Base-by-base conservation (phyloP, 2,797 vertebrate genomes). In the Characodon lateralis region DNA sequence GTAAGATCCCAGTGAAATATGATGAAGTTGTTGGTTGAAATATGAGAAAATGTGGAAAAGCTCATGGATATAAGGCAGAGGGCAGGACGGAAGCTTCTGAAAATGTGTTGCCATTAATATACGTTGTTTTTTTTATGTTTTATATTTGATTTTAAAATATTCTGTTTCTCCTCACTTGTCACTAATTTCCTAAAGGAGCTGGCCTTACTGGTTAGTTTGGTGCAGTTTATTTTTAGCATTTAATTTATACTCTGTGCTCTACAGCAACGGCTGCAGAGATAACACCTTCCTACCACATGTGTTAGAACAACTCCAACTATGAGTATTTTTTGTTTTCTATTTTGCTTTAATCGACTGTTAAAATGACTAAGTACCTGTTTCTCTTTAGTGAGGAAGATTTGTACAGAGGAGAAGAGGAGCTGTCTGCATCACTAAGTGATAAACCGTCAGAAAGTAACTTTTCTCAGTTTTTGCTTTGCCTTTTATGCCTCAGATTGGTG, bases 371-470 rank as follows among this genome's bases (percentile, higher is more conserved):
- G 18, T 69, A 2, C 4, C 18, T n/a, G 53, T 74, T 71, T 78
- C 2, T 5, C 78, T 73, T 80, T 74, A 98, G 97, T 22, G 96
- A 96, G 71, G 96, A 97, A 93, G 97, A 99, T 88, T 90, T 99
- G 84, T 99, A 99, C 92, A 94, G 96, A 88, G 97, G 94, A 48
- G 96, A 93, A 16, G 96, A 98, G 86, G 97, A 99, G 93, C 96
- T 97, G 88, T 95, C 96, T 83, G 91, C 95, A 5, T 77, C 91
- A 61, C 83, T 78, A 6, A 61, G 48, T 31, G 58, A 86, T 61
- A 7, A 87, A 71, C 46, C 83, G 56, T 53, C 77, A 41, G 92
- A 93, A 83, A 78, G 84, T 3, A 80, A 91, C 87, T 7, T 93
- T 96, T 56, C 26, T 61, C 72, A 87, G 90, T 86, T 69, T 59